phyloP scores from a whole-genome alignment of 2,888 invertebrate species.

The Hypsopygia costalis region DNA sequence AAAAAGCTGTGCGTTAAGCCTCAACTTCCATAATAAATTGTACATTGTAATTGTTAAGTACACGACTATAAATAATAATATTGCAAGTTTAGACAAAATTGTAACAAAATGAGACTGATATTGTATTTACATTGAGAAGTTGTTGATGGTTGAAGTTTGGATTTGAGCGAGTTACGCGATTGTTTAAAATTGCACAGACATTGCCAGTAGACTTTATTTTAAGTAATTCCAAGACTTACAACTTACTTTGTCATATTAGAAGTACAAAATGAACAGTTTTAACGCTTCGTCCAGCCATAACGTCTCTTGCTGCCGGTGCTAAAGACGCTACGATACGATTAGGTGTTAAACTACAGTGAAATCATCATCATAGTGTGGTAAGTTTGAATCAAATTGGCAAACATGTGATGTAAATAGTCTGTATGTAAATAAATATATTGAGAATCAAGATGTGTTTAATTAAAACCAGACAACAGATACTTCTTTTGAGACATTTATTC shows the following conservation, averaged over 20 bases:
- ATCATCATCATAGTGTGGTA: constrained; percentile 15
- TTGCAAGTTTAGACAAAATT: constrained; percentile 38
- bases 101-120: constrained; percentile 62
- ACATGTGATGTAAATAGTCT: constrained; percentile 57
- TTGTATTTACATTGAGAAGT: constrained; percentile 52
- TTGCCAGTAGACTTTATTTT: not conserved
- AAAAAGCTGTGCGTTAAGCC: not conserved
- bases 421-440: constrained; percentile 65
- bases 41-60: not conserved
- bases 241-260: constrained; percentile 21
- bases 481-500: constrained; percentile 62
- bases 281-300: constrained; percentile 50
- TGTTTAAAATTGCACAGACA: constrained; percentile 11
- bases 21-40: not conserved
- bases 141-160: constrained; percentile 33
- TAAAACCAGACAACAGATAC: constrained; percentile 10
- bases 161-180: constrained; percentile 19
- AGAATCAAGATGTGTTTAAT: constrained; percentile 25
- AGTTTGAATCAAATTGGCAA: constrained; percentile 36
- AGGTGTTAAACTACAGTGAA: constrained; percentile 11
- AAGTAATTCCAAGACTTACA: not conserved
- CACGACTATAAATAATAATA: constrained; percentile 8
- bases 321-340: constrained; percentile 19
- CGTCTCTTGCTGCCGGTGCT: constrained; percentile 57
- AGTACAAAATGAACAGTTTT: constrained; percentile 42